Conservation (phyloP, 2,113 vertebrate species). For the Fregetta grallaria region DNA sequence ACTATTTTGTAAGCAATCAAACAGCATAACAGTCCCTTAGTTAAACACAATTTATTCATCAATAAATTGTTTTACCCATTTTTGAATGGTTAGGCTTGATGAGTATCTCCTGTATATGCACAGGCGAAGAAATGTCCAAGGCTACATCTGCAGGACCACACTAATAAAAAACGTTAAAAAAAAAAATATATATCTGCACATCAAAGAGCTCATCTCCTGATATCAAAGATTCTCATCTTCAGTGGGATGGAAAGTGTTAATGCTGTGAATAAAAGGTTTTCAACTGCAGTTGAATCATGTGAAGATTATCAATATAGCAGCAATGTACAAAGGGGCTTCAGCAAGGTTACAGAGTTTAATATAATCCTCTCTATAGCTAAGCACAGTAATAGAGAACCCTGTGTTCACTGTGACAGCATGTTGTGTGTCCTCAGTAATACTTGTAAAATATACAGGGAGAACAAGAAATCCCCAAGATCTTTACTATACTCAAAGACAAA, state of each 20-base stretch:
- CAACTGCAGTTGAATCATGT: slow-evolving; percentile 41
- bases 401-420: slow-evolving; percentile 4
- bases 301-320: slow-evolving; percentile 60
- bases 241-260: slow-evolving; percentile 45
- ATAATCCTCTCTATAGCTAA: slow-evolving; percentile 60
- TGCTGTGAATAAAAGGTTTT: slow-evolving; percentile 40
- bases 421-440: slow-evolving; percentile 18
- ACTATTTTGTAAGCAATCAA: slow-evolving; percentile 18
- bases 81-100: slow-evolving; percentile 43
- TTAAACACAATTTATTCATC: slow-evolving; percentile 24
- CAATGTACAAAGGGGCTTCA: slow-evolving; percentile 26
- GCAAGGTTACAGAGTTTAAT: slow-evolving; percentile 62
- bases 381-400: slow-evolving; percentile 55
- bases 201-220: not conserved
- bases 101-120: not conserved
- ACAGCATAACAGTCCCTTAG: not conserved
- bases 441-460: slow-evolving; percentile 11
- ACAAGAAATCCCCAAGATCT: slow-evolving; percentile 34
- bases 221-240: not conserved
- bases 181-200: not conserved
- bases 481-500: slow-evolving; percentile 35
- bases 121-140: not conserved
- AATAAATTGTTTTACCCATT: slow-evolving; percentile 29
- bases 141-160: not conserved
- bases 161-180: not conserved